Base-by-base conservation (phyloP, 30 jellyfish, hydroid and myxozoan species). In the Chrysaora quinquecirrha region DNA sequence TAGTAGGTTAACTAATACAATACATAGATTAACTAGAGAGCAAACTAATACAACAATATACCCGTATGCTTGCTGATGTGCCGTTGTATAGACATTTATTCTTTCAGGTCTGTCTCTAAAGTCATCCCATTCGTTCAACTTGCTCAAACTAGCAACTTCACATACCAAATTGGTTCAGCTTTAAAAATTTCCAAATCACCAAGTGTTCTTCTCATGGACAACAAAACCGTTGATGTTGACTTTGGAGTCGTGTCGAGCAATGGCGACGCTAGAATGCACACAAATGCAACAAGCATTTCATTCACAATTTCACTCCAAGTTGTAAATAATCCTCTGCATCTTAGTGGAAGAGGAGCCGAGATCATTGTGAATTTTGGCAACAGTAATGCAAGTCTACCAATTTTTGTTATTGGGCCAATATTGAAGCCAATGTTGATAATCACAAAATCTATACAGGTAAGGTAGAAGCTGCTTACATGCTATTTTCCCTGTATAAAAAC, bases 391-490 rank as follows among this genome's bases (percentile, higher is more conserved):
- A 48, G 56, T 14, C 4, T 52, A 4, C 90, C 84, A 33, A 29
- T 80, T 14, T 33, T 9, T 18, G 52, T 80, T 31, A 32, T 69
- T 46, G 90, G 76, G n/a, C 90, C 90, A 35, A 60, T 67, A 27
- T 12, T 80, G 2, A 61, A 70, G 18, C 90, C 90, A 2, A 16
- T 28, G 16, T 52, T 80, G 30, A 21, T 49, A 0, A 31, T 80
- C 30, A 50, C 49, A 48, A 80, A 80, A 54, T 47, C 48, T 80
- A 83, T 54, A 0, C 71, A 80, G 90, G 90, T 80, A 49, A 32
- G 12, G n/a, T n/a, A n/a, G n/a, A n/a, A n/a, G n/a, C n/a, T n/a
- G n/a, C n/a, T n/a, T n/a, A n/a, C n/a, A n/a, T n/a, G n/a, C n/a
- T n/a, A n/a, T n/a, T n/a, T n/a, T n/a, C n/a, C n/a, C n/a, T n/a